Evolutionary conservation across 2,113 vertebrate genomes (phyloP).

Genomic region (Cercopithecus mona): DNA sequence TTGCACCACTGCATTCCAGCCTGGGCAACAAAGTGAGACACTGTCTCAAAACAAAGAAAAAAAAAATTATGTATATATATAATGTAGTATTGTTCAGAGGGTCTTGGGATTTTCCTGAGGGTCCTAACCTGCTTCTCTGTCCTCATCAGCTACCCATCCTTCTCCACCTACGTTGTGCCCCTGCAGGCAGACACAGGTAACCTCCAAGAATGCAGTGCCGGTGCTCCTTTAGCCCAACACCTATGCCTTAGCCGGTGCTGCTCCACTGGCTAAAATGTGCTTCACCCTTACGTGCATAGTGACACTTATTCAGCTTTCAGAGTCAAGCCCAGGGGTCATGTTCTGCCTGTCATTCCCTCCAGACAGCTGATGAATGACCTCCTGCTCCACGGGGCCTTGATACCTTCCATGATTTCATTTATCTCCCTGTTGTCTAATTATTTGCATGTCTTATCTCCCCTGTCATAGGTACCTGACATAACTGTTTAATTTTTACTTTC

Average conservation of each 20-base stretch:
- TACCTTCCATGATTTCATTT: not conserved
- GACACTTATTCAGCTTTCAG: not conserved
- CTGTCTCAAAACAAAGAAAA: too few species aligned
- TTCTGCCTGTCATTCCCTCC: not conserved
- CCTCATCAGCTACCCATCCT: not conserved
- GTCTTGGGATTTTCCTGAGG: not conserved
- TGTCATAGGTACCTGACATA: not conserved
- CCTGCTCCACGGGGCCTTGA: not conserved
- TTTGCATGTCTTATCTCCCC: not conserved
- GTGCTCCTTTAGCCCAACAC: not conserved
- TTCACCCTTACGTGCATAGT: not conserved
- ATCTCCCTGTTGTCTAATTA: not conserved
- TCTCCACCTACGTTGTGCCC: not conserved
- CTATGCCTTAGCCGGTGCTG: not conserved
- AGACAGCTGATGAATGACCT: not conserved
- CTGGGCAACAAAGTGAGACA: too few species aligned
- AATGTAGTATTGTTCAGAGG: not conserved
- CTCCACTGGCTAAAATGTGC: not conserved
- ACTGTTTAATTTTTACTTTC: not conserved
- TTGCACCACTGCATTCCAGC: too few species aligned
- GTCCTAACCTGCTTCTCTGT: not conserved
- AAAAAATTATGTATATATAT: too few species aligned
- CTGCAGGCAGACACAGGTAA: not conserved
- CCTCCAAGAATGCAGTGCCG: not conserved
- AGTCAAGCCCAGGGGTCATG: not conserved